Evolutionary conservation across 2,113 vertebrate species (phyloP).

Genomic region (Pogonocichla stellata): DNA sequence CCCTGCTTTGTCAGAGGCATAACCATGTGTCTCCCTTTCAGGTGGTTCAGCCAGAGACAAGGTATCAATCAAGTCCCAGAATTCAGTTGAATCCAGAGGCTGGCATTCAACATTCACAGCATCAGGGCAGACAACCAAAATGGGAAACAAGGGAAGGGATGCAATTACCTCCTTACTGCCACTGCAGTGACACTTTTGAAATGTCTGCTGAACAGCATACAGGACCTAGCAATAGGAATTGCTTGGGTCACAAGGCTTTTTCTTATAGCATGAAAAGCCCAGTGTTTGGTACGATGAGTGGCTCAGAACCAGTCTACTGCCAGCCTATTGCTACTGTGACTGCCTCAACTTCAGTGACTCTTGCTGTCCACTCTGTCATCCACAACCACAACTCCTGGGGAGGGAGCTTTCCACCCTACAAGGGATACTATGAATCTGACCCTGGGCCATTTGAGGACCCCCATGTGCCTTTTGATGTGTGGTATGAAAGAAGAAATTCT

Average conservation of each 20-base stretch:
- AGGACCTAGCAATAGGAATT: background rate
- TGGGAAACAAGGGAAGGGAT: background rate
- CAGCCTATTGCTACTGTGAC: background rate
- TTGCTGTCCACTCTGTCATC: background rate
- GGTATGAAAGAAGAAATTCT: background rate
- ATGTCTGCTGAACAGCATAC: background rate
- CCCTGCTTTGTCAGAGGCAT: background rate
- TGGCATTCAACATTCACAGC: background rate
- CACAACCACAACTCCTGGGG: background rate
- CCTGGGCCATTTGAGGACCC: background rate
- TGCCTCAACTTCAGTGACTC: background rate
- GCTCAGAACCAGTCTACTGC: background rate
- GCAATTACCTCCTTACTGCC: background rate
- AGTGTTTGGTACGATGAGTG: background rate
- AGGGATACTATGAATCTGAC: background rate
- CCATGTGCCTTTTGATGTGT: background rate
- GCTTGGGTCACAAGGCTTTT: background rate
- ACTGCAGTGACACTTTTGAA: background rate
- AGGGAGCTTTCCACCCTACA: background rate
- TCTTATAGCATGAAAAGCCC: background rate
- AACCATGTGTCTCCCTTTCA: background rate
- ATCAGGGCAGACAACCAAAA: background rate
- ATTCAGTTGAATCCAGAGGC: background rate
- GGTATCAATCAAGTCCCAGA: background rate
- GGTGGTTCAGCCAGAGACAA: background rate